phyloP scores from a whole-genome alignment of 2,113 vertebrate species.

The Globicephala melas region DNA sequence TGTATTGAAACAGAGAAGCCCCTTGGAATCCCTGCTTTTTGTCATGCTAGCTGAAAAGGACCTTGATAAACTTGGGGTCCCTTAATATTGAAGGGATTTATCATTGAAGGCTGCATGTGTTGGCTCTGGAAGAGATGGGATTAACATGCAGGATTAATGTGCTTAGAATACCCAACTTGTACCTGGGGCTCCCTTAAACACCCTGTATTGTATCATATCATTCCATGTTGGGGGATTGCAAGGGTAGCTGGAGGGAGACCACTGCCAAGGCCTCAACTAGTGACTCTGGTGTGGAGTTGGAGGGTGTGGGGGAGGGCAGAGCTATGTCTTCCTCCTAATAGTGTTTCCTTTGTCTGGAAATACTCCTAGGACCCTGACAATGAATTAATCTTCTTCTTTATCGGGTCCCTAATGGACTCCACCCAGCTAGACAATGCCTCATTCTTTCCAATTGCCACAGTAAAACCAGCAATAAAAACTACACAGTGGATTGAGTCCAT shows the following conservation, averaged over 20 bases:
- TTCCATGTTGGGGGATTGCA: neutral
- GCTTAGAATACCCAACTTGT: neutral
- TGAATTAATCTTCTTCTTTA: slow-evolving; percentile 73
- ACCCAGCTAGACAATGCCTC: slow-evolving; percentile 76
- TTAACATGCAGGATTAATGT: neutral
- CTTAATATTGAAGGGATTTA: slow-evolving; percentile 4
- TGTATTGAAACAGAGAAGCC: slow-evolving; percentile 11
- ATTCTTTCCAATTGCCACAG: slow-evolving; percentile 73
- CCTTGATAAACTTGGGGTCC: neutral
- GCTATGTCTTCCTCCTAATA: slow-evolving; percentile 27
- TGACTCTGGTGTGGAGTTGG: neutral
- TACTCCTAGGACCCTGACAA: slow-evolving; percentile 47
- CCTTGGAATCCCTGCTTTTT: neutral
- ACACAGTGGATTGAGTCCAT: slow-evolving; percentile 40
- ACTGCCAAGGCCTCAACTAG: neutral
- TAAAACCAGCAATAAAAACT: slow-evolving; percentile 74
- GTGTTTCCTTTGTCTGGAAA: slow-evolving; percentile 64
- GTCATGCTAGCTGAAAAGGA: neutral
- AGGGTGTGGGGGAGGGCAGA: neutral
- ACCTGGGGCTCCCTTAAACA: neutral
- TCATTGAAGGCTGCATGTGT: neutral
- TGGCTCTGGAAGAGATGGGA: slow-evolving; percentile 8
- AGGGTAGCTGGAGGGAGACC: neutral
- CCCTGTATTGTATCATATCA: neutral
- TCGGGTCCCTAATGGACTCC: slow-evolving; percentile 58